Base-by-base conservation (phyloP, 2,888 invertebrate species). In the Embidobia sp. region DNA sequence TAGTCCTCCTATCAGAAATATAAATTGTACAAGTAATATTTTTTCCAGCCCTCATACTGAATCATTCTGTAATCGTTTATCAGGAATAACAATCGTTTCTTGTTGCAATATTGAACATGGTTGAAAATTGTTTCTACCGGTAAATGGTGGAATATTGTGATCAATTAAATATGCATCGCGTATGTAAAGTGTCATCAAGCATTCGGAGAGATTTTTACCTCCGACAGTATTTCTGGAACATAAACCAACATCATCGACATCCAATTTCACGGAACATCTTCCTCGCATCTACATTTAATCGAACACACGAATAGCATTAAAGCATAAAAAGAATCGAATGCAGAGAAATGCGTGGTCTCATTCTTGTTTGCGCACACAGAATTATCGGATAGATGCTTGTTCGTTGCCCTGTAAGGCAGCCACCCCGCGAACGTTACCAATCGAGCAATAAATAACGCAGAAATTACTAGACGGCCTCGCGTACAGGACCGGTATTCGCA, bases 381-480 rank as follows among this genome's bases (percentile, higher is more conserved):
- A 75, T 75, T 67, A 66, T 51, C 31, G 67, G 53, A 75, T 67
- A 55, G 61, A 55, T 33, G 42, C 55, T 75, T 67, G 70, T 74
- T 75, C 78, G 78, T 77, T 73, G 74, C 72, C 70, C 79, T 67
- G 78, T 73, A 75, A 80, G 64, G 37, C 77, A 74, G 74, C 79
- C 67, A 79, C 77, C 77, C 79, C 67, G 72, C 63, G 78, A 81
- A 80, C 78, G 78, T 82, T 79, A 78, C 80, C 79, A 66, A 70
- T 66, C 70, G 73, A 40, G 80, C 73, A 79, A 84, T 84, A 84
- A 84, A 84, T 84, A 82, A 82, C 79, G 78, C 59, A 72, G 76
- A 81, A 80, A 83, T 84, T 82, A 81, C 82, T 69, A 78, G 80
- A 83, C 81, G 78, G 79, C 76, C 70, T 72, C 75, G 80, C 78